Percentiles rank a stretch among this genome's conserved stretches.
Evolutionary conservation across 2,113 vertebrate genomes (phyloP).

Genomic region (Saguinus imperator): DNA sequence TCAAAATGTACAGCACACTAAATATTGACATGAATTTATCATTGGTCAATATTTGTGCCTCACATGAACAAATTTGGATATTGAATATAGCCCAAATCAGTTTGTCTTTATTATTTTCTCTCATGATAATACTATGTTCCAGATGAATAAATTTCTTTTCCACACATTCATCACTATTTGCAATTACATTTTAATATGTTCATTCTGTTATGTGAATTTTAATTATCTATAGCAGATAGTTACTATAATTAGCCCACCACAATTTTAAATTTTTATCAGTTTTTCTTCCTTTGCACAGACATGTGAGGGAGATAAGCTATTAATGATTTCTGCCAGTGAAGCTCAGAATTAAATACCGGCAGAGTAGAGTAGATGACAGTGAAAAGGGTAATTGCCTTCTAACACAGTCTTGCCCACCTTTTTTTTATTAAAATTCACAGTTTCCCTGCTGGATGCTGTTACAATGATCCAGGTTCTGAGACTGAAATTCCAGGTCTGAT

Average conservation of each 20-base stretch:
- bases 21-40: slow-evolving; percentile 50
- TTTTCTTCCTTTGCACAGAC: slow-evolving; percentile 57
- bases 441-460: neutral
- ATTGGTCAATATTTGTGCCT: slow-evolving; percentile 10
- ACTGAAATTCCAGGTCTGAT: neutral
- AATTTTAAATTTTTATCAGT: slow-evolving; percentile 66
- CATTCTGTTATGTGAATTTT: slow-evolving; percentile 67
- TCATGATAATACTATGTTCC: slow-evolving; percentile 3
- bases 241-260: slow-evolving; percentile 49
- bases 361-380: slow-evolving; percentile 14
- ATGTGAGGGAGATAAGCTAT: slow-evolving; percentile 57
- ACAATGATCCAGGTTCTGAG: neutral
- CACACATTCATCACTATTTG: slow-evolving; percentile 31
- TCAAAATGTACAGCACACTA: neutral
- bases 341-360: slow-evolving; percentile 50
- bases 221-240: slow-evolving; percentile 64
- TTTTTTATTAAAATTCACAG: slow-evolving; percentile 16
- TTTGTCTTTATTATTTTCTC: slow-evolving; percentile 43
- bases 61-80: slow-evolving; percentile 37
- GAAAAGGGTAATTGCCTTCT: slow-evolving; percentile 38
- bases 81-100: slow-evolving; percentile 28
- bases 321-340: slow-evolving; percentile 63
- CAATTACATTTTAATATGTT: slow-evolving; percentile 65
- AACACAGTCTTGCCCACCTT: slow-evolving; percentile 44
- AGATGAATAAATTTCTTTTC: slow-evolving; percentile 58